Conservation (phyloP, 2,113 vertebrate species). For the mouse (Mus musculus) region DNA sequence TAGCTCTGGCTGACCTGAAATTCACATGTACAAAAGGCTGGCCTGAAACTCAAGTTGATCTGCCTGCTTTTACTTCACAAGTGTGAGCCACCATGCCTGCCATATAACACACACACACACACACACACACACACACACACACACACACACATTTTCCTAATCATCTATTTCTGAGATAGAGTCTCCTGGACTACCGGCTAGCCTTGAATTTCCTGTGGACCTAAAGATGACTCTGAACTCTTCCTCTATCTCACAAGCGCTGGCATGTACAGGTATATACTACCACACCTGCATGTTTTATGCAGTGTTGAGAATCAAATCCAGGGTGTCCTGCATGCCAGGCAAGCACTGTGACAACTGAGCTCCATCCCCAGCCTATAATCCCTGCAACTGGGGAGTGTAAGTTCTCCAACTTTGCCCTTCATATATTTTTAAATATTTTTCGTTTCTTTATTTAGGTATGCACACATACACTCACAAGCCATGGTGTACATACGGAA, state of each 20-base stretch:
- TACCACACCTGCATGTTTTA: neutral
- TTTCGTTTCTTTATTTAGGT: neutral
- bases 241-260: neutral
- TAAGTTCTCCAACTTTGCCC: neutral
- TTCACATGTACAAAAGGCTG: neutral
- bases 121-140: too few species aligned
- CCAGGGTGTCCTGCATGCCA: neutral
- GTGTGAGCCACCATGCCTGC: neutral
- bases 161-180: neutral
- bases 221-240: neutral
- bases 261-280: neutral
- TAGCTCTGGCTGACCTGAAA: neutral
- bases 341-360: neutral
- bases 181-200: neutral
- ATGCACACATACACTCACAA: too few species aligned
- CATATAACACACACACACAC: too few species aligned
- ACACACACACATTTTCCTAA: neutral
- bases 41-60: neutral
- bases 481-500: neutral
- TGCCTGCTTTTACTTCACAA: neutral
- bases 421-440: neutral
- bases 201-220: neutral
- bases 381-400: neutral
- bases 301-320: neutral
- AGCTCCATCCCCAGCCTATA: neutral